Evolutionary conservation across 1,140 invertebrate species (phyloP).

Genomic region (Macrobrachium rosenbergii): DNA sequence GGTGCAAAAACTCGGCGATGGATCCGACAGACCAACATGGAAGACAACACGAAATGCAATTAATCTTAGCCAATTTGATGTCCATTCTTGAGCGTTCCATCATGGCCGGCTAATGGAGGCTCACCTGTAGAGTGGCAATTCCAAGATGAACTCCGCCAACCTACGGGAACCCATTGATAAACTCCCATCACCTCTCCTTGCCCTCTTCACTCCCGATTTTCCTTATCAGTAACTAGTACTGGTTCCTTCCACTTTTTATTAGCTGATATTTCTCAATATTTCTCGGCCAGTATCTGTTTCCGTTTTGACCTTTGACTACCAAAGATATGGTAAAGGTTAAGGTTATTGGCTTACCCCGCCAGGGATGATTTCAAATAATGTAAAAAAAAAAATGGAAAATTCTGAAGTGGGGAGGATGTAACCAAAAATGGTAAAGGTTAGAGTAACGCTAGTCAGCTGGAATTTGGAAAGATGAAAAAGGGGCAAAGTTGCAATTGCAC

Average conservation of each 20-base stretch:
- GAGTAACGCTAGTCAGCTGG: too few species aligned
- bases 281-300: neutral
- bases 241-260: neutral
- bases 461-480: neutral
- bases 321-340: neutral
- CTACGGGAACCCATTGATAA: neutral
- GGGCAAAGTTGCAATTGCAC: neutral
- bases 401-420: neutral
- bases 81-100: slow-evolving; percentile 37
- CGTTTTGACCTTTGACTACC: neutral
- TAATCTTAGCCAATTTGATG: slow-evolving; percentile 45
- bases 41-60: slow-evolving; percentile 36
- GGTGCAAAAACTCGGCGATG: too few species aligned
- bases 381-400: neutral
- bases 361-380: neutral
- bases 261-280: neutral
- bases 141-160: slow-evolving; percentile 9
- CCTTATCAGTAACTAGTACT: neutral
- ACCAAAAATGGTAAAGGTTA: too few species aligned
- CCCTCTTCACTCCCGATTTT: neutral
- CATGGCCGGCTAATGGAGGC: slow-evolving; percentile 29
- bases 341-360: neutral
- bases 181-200: neutral
- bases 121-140: slow-evolving; percentile 31
- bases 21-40: slow-evolving; percentile 2